These are phyloP conservation scores for Argopecten irradians DNA, from an alignment of 1,140 invertebrate genomes.

Conservation along the genomic window DNA sequence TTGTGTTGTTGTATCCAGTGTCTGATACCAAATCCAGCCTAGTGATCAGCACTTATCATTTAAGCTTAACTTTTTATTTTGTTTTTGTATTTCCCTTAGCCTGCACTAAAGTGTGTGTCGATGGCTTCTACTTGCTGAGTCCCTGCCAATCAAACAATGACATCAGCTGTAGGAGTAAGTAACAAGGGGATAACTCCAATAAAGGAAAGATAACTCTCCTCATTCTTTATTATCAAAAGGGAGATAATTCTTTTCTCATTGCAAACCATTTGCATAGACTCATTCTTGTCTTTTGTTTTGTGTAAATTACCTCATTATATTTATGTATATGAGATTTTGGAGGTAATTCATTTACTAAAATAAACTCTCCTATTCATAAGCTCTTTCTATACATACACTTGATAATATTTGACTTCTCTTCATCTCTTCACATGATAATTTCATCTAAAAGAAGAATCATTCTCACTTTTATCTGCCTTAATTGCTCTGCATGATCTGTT, in stretches of 20 bases:
- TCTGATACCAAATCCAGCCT: not conserved
- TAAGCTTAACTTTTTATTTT: slow-evolving; percentile 31
- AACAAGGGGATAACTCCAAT: not conserved
- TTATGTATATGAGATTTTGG: too few species aligned
- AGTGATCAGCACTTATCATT: not conserved
- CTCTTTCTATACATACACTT: too few species aligned
- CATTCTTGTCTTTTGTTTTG: too few species aligned
- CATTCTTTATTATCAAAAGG: not conserved
- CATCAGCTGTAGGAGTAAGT: slow-evolving; percentile 64
- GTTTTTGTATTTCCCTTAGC: slow-evolving; percentile 53
- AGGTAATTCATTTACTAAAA: too few species aligned
- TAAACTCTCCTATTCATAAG: too few species aligned
- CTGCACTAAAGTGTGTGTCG: slow-evolving; percentile 61
- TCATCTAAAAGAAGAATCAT: not conserved
- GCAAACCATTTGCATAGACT: too few species aligned
- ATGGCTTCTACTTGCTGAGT: slow-evolving; percentile 62
- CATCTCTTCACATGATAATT: not conserved
- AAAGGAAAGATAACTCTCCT: not conserved
- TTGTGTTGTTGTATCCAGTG: not conserved
- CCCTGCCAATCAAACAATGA: slow-evolving; percentile 55
- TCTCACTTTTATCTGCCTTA: not conserved
- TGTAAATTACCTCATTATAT: too few species aligned
- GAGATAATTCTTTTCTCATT: too few species aligned
- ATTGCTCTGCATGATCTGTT: not conserved
- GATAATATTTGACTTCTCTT: too few species aligned